These are phyloP conservation scores for Opisthocomus hoazin DNA, from an alignment of 2,113 vertebrate species.

Conservation along the genomic window DNA sequence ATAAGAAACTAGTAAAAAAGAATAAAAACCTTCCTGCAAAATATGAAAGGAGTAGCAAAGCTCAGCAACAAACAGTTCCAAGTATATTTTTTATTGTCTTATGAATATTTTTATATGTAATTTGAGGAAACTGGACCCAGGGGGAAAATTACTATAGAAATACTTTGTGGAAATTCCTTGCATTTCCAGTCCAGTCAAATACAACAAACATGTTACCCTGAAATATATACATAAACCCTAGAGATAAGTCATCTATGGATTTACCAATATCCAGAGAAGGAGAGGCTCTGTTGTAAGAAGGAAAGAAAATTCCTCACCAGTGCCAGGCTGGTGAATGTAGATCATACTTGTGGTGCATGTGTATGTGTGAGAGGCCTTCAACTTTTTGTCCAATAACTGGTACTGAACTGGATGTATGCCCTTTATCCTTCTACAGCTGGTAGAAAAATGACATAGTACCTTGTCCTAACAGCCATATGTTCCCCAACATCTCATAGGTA, in stretches of 20 bases:
- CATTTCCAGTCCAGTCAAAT: neutral
- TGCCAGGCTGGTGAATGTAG: neutral
- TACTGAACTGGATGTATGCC: neutral
- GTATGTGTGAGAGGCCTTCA: neutral
- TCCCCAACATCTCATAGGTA: neutral
- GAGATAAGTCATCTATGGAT: neutral
- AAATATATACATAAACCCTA: neutral
- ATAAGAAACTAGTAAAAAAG: neutral
- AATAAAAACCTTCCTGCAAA: neutral
- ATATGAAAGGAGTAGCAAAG: neutral
- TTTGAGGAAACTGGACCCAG: neutral
- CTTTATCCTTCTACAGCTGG: neutral
- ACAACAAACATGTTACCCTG: neutral
- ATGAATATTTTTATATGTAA: neutral
- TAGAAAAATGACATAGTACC: neutral
- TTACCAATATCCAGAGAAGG: neutral
- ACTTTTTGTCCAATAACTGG: neutral
- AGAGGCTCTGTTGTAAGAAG: neutral
- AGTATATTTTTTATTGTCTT: neutral
- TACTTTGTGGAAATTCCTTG: neutral
- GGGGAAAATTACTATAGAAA: neutral
- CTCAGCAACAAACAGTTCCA: neutral
- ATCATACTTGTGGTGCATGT: neutral
- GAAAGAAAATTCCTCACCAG: neutral
- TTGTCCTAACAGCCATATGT: neutral